Base-by-base conservation (phyloP, 2,113 vertebrate genomes). In the Labrus mixtus region DNA sequence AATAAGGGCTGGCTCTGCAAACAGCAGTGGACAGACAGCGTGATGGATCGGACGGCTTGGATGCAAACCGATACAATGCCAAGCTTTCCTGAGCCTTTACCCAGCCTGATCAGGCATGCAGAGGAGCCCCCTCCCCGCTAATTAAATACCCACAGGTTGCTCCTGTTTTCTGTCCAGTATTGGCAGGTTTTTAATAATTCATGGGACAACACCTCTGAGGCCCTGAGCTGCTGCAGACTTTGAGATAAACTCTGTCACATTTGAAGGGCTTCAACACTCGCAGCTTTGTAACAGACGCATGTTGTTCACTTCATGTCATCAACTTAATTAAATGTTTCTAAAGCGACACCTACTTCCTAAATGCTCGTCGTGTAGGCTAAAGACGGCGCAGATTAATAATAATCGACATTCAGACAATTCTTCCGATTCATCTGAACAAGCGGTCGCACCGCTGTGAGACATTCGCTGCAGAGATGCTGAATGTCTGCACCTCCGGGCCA, bases 31-130 rank as follows among this genome's bases (percentile, higher is more conserved):
- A 92, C 93, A 46, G 68, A 78, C 85, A 66, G 79, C n/a, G 20
- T 95, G 95, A 96, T 95, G 91, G 95, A 97, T 96, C 68, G 86
- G 90, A 94, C 91, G 73, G 91, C 94, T 86, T 89, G 90, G 90
- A 91, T 69, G 68, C 69, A 55, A 78, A 90, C 86, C 85, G 85
- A 86, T 59, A 80, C 57, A 6, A 72, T 41, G 81, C 25, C 79
- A 37, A 76, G 86, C 62, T 69, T 65, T 72, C 48, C 74, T 54
- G 39, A 76, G 88, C 87, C 84, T 84, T 94, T 93, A 93, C 79
- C 76, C 83, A 65, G 71, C 82, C 70, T 83, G 81, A 68, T 94
- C 89, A 90, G 83, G 89, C 90, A 92, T 88, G 90, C 92, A 74
- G 8, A 83, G 55, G 73, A 81, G 76, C 84, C 78, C 63, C 89